These are phyloP conservation scores for Phorcus lineatus DNA, from an alignment of 2,888 invertebrate genomes.

Conservation along the genomic window DNA sequence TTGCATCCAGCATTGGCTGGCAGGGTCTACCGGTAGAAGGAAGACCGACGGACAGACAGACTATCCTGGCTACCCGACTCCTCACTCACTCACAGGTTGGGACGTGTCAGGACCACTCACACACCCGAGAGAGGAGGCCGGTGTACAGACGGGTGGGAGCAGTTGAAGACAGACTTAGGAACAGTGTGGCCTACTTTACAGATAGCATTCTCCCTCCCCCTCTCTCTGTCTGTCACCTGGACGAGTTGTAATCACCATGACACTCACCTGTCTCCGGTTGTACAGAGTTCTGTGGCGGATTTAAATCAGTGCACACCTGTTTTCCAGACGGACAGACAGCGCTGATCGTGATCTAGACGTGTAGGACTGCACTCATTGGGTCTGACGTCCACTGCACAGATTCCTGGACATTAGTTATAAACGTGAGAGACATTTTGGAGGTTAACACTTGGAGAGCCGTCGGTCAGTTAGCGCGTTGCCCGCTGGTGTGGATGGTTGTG, in stretches of 20 bases:
- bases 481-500: constrained; percentile 51
- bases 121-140: background rate
- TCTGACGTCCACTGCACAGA: background rate
- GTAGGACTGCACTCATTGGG: too few species aligned
- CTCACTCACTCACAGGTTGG: background rate
- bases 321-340: too few species aligned
- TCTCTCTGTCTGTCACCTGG: too few species aligned
- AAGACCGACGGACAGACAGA: background rate
- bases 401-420: constrained; percentile 4
- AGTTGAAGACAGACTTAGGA: too few species aligned
- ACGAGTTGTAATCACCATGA: too few species aligned
- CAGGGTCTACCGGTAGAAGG: background rate
- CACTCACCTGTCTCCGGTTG: too few species aligned
- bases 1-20: background rate
- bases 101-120: background rate
- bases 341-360: too few species aligned
- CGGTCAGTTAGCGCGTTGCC: background rate
- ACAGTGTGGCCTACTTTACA: too few species aligned
- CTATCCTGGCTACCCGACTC: background rate
- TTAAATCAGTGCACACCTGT: too few species aligned
- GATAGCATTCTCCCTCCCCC: too few species aligned
- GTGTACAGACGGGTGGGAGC: background rate
- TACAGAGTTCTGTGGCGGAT: too few species aligned
- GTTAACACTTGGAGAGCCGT: constrained; percentile 3
- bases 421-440: constrained; percentile 20